These are phyloP conservation scores for Hoplodrina ambigua DNA, from an alignment of 2,888 invertebrate genomes.

Conservation along the genomic window DNA sequence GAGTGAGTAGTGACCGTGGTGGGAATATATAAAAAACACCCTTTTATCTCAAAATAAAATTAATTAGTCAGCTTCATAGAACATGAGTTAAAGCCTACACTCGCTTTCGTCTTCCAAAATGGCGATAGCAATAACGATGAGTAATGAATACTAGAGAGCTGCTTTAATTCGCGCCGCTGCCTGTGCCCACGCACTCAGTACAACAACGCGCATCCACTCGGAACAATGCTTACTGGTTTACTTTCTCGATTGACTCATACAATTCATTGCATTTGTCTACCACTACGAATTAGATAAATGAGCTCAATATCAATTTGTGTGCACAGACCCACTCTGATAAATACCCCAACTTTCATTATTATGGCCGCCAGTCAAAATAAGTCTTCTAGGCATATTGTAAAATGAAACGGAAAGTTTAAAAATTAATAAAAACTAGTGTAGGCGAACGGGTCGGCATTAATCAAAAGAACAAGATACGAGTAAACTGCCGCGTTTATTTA, in stretches of 20 bases:
- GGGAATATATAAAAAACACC: conserved; percentile 75
- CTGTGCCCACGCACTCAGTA: conserved; percentile 85
- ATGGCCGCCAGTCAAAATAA: conserved; percentile 46
- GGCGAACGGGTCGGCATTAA: conserved; percentile 46
- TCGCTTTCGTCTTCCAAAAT: conserved; percentile 88
- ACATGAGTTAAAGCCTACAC: conserved; percentile 81
- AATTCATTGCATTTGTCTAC: conserved; percentile 87
- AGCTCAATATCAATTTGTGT: conserved; percentile 76
- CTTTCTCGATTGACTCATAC: conserved; percentile 90
- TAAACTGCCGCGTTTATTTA: conserved; percentile 37
- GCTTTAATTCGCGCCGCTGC: conserved; percentile 88
- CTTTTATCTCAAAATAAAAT: conserved; percentile 74
- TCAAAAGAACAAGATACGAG: conserved; percentile 34
- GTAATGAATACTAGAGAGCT: conserved; percentile 89
- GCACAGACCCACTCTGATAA: conserved; percentile 73
- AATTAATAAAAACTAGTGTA: conserved; percentile 32
- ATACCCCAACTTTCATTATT: conserved; percentile 76
- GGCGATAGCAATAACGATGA: conserved; percentile 89
- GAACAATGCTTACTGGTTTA: conserved; percentile 90
- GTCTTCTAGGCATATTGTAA: conserved; percentile 32
- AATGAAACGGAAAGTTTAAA: conserved; percentile 59
- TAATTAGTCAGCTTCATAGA: conserved; percentile 72
- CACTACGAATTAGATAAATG: conserved; percentile 87
- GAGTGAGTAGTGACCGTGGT: conserved; percentile 70
- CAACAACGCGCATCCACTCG: conserved; percentile 88